Conservation (phyloP, 1,140 invertebrate genomes). For the Cotesia chilonis region DNA sequence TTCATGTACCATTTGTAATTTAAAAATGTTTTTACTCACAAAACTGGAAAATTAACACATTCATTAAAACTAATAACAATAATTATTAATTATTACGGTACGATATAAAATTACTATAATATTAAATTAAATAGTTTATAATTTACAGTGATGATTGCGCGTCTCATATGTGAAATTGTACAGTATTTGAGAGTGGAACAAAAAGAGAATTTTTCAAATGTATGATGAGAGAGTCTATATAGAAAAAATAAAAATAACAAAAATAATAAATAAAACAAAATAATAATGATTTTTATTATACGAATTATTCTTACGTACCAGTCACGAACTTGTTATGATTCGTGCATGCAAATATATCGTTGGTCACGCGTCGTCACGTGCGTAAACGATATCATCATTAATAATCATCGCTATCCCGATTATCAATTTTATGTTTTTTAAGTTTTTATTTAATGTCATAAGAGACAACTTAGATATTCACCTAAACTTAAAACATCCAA, state of each 20-base stretch:
- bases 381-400: constrained; percentile 25
- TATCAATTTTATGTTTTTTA: constrained; percentile 25
- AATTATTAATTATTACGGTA: background rate
- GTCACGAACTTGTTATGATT: constrained; percentile 7
- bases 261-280: background rate
- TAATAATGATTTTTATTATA: constrained; percentile 22
- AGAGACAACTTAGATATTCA: constrained; percentile 52
- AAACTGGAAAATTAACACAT: too few relatives aligned
- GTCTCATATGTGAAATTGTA: constrained; percentile 2
- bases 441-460: constrained; percentile 15
- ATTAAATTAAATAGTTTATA: background rate
- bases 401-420: constrained; percentile 28
- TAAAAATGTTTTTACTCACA: too few relatives aligned
- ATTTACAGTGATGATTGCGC: background rate
- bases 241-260: background rate
- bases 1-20: background rate
- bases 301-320: constrained; percentile 22
- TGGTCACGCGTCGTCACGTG: constrained; percentile 24
- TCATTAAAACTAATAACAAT: background rate
- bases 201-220: constrained; percentile 12
- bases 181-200: constrained; percentile 2
- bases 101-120: background rate
- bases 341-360: constrained; percentile 16
- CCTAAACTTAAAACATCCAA: constrained; percentile 60
- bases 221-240: background rate